phyloP scores from a whole-genome alignment of 2,888 invertebrate species.

The Amorpha juglandis region DNA sequence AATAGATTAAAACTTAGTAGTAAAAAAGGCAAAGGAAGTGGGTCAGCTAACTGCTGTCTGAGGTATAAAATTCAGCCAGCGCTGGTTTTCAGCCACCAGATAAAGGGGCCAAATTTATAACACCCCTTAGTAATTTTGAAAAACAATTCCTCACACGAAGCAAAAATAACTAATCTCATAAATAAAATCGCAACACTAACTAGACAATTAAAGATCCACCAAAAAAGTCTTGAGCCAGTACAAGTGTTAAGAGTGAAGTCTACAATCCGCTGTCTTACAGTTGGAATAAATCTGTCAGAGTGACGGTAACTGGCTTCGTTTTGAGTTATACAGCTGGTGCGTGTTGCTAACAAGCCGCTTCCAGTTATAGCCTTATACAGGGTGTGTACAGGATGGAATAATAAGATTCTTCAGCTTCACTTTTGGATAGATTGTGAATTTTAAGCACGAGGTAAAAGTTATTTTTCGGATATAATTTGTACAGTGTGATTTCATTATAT shows the following conservation, averaged over 20 bases:
- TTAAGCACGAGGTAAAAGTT: neutral
- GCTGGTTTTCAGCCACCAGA: too few relatives aligned
- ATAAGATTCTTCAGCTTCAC: slow-evolving; percentile 6
- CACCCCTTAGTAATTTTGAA: too few relatives aligned
- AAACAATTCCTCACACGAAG: too few relatives aligned
- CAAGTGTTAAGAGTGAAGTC: slow-evolving; percentile 23
- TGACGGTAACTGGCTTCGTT: slow-evolving; percentile 46
- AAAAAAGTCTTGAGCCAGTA: slow-evolving; percentile 7
- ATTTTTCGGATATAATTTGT: neutral
- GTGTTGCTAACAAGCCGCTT: slow-evolving; percentile 52
- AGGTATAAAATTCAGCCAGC: too few relatives aligned
- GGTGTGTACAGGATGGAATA: slow-evolving; percentile 29
- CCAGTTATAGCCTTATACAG: slow-evolving; percentile 50
- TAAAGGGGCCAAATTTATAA: too few relatives aligned
- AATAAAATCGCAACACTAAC: too few relatives aligned
- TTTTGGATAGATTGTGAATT: slow-evolving; percentile 15
- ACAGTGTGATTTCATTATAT: neutral
- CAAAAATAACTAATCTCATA: too few relatives aligned
- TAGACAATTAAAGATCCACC: neutral
- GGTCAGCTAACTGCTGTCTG: too few relatives aligned
- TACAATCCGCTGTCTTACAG: slow-evolving; percentile 29
- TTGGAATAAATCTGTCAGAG: slow-evolving; percentile 50
- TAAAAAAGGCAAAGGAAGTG: too few relatives aligned
- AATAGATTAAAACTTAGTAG: too few relatives aligned
- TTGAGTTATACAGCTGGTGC: slow-evolving; percentile 55